These are phyloP conservation scores for Drosophila multiciliata DNA, from an alignment of 2,888 invertebrate species.

Conservation along the genomic window DNA sequence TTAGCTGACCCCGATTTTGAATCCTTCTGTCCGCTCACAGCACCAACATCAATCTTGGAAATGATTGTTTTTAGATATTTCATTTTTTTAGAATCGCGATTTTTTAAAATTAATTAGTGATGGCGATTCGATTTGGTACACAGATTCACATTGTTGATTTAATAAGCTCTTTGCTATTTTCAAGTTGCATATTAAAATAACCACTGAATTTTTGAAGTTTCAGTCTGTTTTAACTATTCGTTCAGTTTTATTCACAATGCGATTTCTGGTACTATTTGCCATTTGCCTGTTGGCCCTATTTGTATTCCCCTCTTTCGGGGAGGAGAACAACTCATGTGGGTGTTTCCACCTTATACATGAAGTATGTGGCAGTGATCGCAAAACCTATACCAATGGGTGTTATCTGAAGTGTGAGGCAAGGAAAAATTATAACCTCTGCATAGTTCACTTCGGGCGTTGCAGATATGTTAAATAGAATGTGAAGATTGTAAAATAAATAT, in stretches of 20 bases:
- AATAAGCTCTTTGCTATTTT: conserved; percentile 5
- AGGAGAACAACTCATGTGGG: conserved; percentile 6
- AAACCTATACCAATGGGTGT: conserved; percentile 72
- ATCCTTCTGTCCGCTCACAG: conserved; percentile 29
- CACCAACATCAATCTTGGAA: conserved; percentile 57
- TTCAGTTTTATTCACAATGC: conserved; percentile 50
- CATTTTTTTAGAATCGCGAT: conserved; percentile 1
- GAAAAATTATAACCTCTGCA: background rate
- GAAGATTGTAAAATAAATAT: conserved; percentile 23
- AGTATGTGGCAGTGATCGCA: conserved; percentile 53
- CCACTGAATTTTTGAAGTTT: conserved; percentile 14
- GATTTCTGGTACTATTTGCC: conserved; percentile 55
- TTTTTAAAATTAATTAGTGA: conserved; percentile 13
- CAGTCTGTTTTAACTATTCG: conserved; percentile 43
- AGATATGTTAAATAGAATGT: conserved; percentile 1
- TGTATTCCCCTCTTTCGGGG: conserved; percentile 29
- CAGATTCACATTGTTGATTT: background rate
- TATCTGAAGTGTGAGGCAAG: conserved; percentile 59
- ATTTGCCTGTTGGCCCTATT: conserved; percentile 55
- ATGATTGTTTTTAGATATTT: conserved; percentile 41
- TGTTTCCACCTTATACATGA: conserved; percentile 29
- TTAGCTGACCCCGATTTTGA: background rate
- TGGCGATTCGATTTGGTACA: too few species aligned
- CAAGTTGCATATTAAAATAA: conserved; percentile 35
- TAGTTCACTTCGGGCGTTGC: too few species aligned